Base-by-base conservation (phyloP, 2,113 vertebrate genomes). In the Mastomys coucha region DNA sequence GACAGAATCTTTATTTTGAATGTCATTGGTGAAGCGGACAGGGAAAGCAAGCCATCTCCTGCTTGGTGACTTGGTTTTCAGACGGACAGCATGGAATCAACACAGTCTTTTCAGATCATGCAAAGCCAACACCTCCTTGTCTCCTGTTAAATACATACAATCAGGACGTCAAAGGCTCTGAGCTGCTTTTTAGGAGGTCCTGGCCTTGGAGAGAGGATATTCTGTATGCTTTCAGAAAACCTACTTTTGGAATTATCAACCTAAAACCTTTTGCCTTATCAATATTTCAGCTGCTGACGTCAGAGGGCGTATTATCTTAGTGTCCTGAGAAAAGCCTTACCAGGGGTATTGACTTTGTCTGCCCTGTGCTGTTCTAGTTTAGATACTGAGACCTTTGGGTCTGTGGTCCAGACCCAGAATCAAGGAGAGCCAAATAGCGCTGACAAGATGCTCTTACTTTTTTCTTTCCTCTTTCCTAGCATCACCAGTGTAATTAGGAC, bases 311-410 rank as follows among this genome's bases (percentile, higher is more conserved):
- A 22, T 82, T 58, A 28, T 63, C 72, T 85, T 69, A 69, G 28
- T 56, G 42, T 89, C 72, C 20, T 95, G 81, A 94, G 73, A 94
- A 92, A 58, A 39, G n/a, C 14, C 14, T 56, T 14, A 94, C 42
- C 49, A 53, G 12, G 78, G 72, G 33, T 84, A 7, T 80, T 28
- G 39, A 81, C 36, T 39, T 72, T 76, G 5, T 67, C 17, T 56
- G 36, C 24, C 60, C 33, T 63, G 33, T 39, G 14, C 16, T 80
- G 39, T 7, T 67, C 67, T 76, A 53, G 91, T 88, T 89, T 93
- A 65, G 81, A 58, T 72, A 56, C 9, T 31, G 69, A 89, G n/a
- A 78, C 45, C 24, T 86, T 45, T 85, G 20, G 9, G 20, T 58
- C 31, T 84, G 6, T 77, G 75, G 69, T 17, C 14, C 33, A 80